Conservation (phyloP, 1,140 invertebrate genomes). For the Drosophila gunungcola region DNA sequence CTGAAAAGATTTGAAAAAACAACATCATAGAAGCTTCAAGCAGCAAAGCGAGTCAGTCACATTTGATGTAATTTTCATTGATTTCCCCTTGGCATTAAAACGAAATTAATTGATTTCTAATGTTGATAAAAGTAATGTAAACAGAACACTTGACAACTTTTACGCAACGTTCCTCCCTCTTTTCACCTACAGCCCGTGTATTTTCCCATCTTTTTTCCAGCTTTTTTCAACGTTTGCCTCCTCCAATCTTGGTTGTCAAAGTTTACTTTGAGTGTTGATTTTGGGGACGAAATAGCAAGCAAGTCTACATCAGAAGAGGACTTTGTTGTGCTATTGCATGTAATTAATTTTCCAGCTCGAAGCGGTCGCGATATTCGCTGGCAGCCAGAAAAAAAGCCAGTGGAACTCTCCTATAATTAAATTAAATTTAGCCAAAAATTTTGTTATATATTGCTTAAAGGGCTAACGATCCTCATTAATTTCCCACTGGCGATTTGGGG, state of each 20-base stretch:
- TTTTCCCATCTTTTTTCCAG: constrained; percentile 9
- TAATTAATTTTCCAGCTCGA: constrained; percentile 68
- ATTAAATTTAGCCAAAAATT: constrained; percentile 71
- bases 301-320: constrained; percentile 25
- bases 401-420: constrained; percentile 51
- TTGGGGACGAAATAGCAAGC: constrained; percentile 51
- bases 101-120: constrained; percentile 74
- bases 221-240: constrained; percentile 10
- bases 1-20: constrained; percentile 28
- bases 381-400: constrained; percentile 23
- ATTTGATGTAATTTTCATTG: constrained; percentile 49
- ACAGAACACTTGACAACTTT: constrained; percentile 64
- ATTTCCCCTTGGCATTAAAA: constrained; percentile 41
- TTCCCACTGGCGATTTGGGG: not conserved
- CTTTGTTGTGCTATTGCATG: constrained; percentile 61
- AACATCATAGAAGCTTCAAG: constrained; percentile 22
- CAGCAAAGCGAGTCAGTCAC: constrained; percentile 8
- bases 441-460: constrained; percentile 53
- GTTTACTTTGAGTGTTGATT: constrained; percentile 61
- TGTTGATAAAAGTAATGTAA: constrained; percentile 59
- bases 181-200: constrained; percentile 10
- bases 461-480: not conserved
- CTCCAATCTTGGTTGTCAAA: constrained; percentile 43
- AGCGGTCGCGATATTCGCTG: constrained; percentile 18
- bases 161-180: constrained; percentile 3